Conservation (phyloP, 2,797 vertebrate species). For the Malacoraja senta region DNA sequence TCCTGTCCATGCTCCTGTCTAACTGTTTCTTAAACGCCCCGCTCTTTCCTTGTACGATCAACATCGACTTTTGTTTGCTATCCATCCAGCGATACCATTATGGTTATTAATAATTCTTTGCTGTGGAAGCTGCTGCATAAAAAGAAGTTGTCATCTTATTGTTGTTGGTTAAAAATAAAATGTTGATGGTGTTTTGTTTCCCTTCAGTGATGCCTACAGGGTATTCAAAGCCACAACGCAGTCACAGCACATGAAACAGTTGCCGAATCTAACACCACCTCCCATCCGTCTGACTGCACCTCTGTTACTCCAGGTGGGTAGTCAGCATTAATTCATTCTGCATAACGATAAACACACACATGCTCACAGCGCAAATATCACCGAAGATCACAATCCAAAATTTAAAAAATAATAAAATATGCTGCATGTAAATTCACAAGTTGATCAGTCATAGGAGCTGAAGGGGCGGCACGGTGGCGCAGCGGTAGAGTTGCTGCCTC, state of each 20-base stretch:
- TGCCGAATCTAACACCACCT: slow-evolving; percentile 40
- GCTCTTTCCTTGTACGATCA: too few relatives aligned
- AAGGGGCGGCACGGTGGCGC: too few relatives aligned
- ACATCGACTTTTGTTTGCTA: too few relatives aligned
- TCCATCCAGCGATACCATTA: too few relatives aligned
- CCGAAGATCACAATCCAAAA: not conserved
- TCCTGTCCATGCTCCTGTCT: too few relatives aligned
- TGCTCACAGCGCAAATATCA: not conserved
- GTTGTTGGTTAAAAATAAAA: not conserved
- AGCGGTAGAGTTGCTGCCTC: too few relatives aligned
- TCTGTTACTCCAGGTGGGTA: slow-evolving; percentile 11
- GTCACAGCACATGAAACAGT: slow-evolving; percentile 38
- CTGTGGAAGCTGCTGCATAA: too few relatives aligned
- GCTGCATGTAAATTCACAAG: not conserved
- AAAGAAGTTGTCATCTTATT: too few relatives aligned
- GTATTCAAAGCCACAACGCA: slow-evolving; percentile 45
- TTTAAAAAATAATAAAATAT: not conserved
- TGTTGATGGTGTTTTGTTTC: not conserved
- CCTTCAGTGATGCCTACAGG: slow-evolving; percentile 44
- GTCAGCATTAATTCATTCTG: not conserved
- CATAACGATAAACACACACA: not conserved
- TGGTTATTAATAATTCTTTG: too few relatives aligned
- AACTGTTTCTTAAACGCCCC: too few relatives aligned
- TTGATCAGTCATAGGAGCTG: too few relatives aligned
- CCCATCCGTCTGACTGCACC: slow-evolving; percentile 41